A percentile compares a stretch with the other conserved stretches of the same genome.
phyloP scores from a whole-genome alignment of 2,888 invertebrate genomes.

The Dicyrtomina minuta region DNA sequence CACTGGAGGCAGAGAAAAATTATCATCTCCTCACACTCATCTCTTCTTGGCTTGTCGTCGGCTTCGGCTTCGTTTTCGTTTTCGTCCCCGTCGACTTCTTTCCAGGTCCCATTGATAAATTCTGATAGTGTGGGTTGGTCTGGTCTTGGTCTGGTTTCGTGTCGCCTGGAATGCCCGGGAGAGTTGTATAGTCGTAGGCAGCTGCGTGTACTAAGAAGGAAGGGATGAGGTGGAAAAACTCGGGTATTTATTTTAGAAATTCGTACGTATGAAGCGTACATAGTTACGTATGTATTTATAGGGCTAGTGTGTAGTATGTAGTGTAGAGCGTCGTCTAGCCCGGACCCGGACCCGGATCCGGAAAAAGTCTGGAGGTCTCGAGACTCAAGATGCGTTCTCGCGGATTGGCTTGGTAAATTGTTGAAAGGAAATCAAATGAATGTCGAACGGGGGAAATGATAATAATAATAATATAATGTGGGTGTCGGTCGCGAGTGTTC shows the following conservation, averaged over 20 bases:
- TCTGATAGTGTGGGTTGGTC: conserved; percentile 2
- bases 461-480: too few species aligned
- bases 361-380: not conserved
- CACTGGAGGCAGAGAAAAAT: conserved; percentile 31
- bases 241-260: too few species aligned
- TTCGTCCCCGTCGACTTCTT: not conserved
- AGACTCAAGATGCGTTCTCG: too few species aligned
- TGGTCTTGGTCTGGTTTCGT: conserved; percentile 4
- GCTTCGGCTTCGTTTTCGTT: conserved; percentile 1
- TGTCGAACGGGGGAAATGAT: conserved; percentile 14
- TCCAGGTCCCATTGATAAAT: conserved; percentile 23
- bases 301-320: not conserved
- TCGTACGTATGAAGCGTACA: too few species aligned
- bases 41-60: conserved; percentile 3
- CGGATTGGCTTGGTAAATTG: conserved; percentile 18
- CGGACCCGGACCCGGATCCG: not conserved
- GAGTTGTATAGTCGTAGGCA: not conserved
- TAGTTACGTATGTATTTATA: not conserved
- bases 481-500: too few species aligned
- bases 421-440: conserved; percentile 25
- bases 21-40: conserved; percentile 33
- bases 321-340: too few species aligned
- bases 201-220: not conserved
- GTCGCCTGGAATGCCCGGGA: conserved; percentile 23
- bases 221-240: too few species aligned